Percentiles rank a stretch among this genome's conserved stretches.
Evolutionary conservation across 2,797 vertebrate species (phyloP).

Genomic region (Apodemus agrarius): DNA sequence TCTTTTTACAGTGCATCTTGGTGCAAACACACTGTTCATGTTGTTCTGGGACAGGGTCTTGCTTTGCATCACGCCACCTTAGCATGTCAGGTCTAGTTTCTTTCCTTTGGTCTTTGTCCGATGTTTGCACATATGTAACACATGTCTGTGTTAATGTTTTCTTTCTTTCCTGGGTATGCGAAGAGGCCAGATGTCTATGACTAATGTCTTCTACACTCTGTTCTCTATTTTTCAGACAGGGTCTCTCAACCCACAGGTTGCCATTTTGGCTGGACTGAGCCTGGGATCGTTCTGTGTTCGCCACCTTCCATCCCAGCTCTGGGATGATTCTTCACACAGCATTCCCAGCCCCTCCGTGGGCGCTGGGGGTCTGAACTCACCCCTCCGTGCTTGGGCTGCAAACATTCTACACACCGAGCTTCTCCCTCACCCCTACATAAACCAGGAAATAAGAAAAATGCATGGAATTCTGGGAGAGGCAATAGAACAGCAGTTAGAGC

Average conservation of each 20-base stretch:
- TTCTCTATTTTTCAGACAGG: background rate
- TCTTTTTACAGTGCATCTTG: slow-evolving; percentile 16
- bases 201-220: background rate
- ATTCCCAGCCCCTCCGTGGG: background rate
- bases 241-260: background rate
- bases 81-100: background rate
- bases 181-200: background rate
- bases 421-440: background rate
- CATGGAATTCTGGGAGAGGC: background rate
- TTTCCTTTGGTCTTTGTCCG: background rate
- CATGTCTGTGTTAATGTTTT: background rate
- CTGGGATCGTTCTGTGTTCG: background rate
- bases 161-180: background rate
- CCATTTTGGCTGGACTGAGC: background rate
- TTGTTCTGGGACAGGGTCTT: background rate
- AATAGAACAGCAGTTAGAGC: background rate
- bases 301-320: background rate
- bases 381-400: background rate
- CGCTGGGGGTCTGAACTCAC: background rate
- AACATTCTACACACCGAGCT: background rate
- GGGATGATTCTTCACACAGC: background rate
- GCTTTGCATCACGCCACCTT: background rate
- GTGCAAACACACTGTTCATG: background rate
- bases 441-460: slow-evolving; percentile 6
- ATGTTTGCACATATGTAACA: background rate